These are phyloP conservation scores for Bubo bubo DNA, from an alignment of 2,113 vertebrate genomes.

Conservation along the genomic window DNA sequence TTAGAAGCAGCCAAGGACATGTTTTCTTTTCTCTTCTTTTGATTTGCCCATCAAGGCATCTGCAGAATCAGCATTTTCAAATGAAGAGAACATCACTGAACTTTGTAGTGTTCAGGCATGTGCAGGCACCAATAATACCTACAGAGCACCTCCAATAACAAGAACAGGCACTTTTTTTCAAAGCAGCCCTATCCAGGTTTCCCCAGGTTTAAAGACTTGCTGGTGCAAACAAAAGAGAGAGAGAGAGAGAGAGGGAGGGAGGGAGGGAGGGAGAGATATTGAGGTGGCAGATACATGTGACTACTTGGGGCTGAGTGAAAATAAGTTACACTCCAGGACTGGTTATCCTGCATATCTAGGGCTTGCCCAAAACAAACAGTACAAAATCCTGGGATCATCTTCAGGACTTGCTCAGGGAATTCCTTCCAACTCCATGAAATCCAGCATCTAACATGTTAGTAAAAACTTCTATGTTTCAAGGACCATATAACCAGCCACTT, in stretches of 20 bases:
- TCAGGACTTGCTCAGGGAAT: not conserved
- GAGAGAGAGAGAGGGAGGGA: not conserved
- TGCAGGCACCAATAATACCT: not conserved
- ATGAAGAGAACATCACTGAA: not conserved
- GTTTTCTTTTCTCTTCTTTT: not conserved
- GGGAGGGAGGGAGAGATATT: not conserved
- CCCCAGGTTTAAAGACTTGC: not conserved
- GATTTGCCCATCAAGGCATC: not conserved
- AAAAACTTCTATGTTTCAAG: not conserved
- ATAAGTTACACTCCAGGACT: not conserved
- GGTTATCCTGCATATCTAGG: not conserved
- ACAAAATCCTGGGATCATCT: not conserved
- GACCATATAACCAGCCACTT: not conserved
- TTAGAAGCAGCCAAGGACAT: not conserved
- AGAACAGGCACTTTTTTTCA: not conserved
- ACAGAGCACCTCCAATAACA: not conserved
- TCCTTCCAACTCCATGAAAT: not conserved
- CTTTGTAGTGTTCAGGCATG: not conserved
- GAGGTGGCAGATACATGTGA: not conserved
- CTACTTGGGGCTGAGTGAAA: not conserved
- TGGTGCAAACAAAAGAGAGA: not conserved
- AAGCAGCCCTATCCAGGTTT: not conserved
- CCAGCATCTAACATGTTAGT: not conserved
- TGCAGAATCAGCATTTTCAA: conserved; percentile 23
- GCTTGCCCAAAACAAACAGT: not conserved